Base-by-base conservation (phyloP, 1,140 invertebrate species). In the Helicoverpa armigera region DNA sequence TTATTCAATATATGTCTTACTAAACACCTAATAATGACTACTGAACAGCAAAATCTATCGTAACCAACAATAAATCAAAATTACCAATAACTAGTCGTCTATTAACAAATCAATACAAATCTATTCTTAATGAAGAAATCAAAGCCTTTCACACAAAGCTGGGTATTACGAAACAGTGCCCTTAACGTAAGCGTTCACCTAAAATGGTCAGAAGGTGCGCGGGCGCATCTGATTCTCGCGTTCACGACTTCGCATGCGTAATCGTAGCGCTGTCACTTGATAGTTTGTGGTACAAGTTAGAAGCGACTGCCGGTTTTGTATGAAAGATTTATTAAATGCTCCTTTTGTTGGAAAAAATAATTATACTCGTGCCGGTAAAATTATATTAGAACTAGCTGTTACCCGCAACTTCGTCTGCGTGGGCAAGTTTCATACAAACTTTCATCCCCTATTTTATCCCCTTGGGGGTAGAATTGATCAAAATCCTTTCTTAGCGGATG, bases 151-250 rank as follows among this genome's bases (percentile, higher is more conserved):
- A 77, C 61, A 54, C 43, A 65, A 77, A 67, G 50, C 51, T 67
- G 56, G 43, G 12, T 14, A 54, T 77, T 67, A 54, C 75, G 51
- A 48, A 65, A 77, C 43, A 10, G 3, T 79, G 76, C 76, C 76
- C 76, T 79, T 78, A 78, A 35, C 14, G 31, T 70, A 69, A 76
- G n/a, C 54, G 61, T 74, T 80, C 63, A 69, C 82, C 72, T 50
- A 63, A 80, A 72, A 80, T 77, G 78, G 82, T 50, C 43, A 58
- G 53, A 60, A 69, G 70, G 70, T 82, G 82, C 77, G 79, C 79
- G 14, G 16, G 75, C 74, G 82, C 82, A 83, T 83, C 82, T 60
- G 75, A 83, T 78, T 81, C 79, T 69, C 70, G 67, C 76, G 75
- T 81, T 81, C 74, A 80, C 73, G 70, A 73, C 29, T 72, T 2